Percentiles rank a stretch among this genome's conserved stretches.
Evolutionary conservation across 2,113 vertebrate species (phyloP).

Genomic region (Malaclemys terrapin): DNA sequence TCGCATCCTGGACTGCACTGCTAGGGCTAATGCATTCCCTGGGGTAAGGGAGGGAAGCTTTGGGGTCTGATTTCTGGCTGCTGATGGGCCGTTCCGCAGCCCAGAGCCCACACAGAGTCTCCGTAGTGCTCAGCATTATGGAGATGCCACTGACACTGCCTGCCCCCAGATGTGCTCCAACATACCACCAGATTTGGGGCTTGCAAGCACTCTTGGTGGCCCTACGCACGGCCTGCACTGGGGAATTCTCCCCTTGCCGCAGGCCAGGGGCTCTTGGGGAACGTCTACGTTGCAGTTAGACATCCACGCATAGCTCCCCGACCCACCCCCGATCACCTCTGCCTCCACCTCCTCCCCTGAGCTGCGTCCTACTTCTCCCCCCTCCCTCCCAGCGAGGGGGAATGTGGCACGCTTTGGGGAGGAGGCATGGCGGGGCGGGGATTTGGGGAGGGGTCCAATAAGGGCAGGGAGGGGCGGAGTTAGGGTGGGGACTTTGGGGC

Average conservation of each 20-base stretch:
- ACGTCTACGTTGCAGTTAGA: background rate
- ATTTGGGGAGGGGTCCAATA: too few relatives aligned
- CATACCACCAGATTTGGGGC: fast-evolving
- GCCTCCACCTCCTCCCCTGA: too few relatives aligned
- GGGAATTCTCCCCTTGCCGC: background rate
- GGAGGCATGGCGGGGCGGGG: too few relatives aligned
- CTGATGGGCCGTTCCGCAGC: background rate
- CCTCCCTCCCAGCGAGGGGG: too few relatives aligned
- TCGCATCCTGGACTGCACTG: background rate
- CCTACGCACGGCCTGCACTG: background rate
- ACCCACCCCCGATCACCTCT: too few relatives aligned
- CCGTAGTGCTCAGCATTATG: background rate
- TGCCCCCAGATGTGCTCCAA: background rate
- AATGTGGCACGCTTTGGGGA: too few relatives aligned
- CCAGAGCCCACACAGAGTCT: background rate
- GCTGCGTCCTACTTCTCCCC: too few relatives aligned
- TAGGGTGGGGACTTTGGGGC: too few relatives aligned
- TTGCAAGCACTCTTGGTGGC: background rate
- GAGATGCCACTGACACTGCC: background rate
- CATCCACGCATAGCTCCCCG: too few relatives aligned
- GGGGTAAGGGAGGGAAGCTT: background rate
- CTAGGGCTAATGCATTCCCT: background rate
- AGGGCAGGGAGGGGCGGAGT: too few relatives aligned
- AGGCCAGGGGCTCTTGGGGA: background rate
- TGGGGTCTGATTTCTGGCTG: background rate